phyloP scores from a whole-genome alignment of 2,797 vertebrate species.

The Siniperca obscura region DNA sequence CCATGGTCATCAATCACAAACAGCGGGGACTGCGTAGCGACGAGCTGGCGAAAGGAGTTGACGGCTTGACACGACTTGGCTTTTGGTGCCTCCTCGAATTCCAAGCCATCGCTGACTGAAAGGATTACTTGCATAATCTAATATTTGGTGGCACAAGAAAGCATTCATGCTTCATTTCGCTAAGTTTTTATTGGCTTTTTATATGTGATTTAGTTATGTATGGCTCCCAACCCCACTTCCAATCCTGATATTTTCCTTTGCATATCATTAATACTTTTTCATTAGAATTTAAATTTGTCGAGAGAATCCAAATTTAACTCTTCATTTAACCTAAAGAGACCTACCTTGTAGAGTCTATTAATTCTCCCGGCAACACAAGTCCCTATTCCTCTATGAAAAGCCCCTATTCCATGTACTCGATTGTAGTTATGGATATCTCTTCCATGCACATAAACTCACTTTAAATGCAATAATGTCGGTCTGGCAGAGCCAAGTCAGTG shows the following conservation, averaged over 20 bases:
- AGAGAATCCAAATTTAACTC: slow-evolving; percentile 48
- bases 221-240: slow-evolving; percentile 61
- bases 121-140: slow-evolving; percentile 82
- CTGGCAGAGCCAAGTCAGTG: slow-evolving; percentile 13
- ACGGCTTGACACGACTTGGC: slow-evolving; percentile 83
- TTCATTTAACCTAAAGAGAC: slow-evolving; percentile 42
- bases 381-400: slow-evolving; percentile 34
- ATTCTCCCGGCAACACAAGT: slow-evolving; percentile 24
- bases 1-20: slow-evolving; percentile 83
- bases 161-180: slow-evolving; percentile 82
- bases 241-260: slow-evolving; percentile 81
- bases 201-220: slow-evolving; percentile 79
- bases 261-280: slow-evolving; percentile 79
- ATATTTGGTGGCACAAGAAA: slow-evolving; percentile 85
- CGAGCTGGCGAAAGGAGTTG: slow-evolving; percentile 75
- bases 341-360: slow-evolving; percentile 25
- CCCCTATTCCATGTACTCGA: slow-evolving; percentile 26
- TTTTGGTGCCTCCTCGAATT: slow-evolving; percentile 68
- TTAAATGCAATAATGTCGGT: slow-evolving; percentile 7
- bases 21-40: slow-evolving; percentile 64
- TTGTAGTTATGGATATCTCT: slow-evolving; percentile 32
- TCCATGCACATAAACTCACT: slow-evolving; percentile 38
- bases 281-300: slow-evolving; percentile 72
- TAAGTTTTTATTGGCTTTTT: slow-evolving; percentile 84
- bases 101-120: slow-evolving; percentile 76